Percentiles rank a stretch among this genome's conserved stretches.
phyloP scores from a whole-genome alignment of 2,113 vertebrate species.

The Thinocorus orbignyianus region DNA sequence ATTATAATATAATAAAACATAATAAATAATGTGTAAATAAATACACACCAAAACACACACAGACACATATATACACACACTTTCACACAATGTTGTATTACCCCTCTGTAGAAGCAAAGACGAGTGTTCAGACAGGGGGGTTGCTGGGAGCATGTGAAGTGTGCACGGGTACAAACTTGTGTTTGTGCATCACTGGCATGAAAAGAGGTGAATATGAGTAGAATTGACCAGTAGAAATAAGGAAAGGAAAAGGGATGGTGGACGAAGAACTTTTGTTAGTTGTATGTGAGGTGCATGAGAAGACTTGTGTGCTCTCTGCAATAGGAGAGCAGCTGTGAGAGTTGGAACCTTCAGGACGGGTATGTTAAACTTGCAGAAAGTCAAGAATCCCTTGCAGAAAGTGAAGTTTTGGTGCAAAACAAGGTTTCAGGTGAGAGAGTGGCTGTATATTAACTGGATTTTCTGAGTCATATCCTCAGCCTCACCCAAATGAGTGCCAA shows the following conservation, averaged over 20 bases:
- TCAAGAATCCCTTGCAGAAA: no score
- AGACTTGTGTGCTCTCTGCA: neutral
- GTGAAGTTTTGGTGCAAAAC: neutral
- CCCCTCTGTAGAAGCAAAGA: neutral
- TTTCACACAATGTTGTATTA: fast-evolving
- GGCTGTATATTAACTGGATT: neutral
- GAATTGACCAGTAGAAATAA: neutral
- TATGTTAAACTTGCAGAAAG: neutral
- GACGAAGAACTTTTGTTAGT: neutral
- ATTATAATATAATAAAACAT: no score
- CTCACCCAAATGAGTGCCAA: neutral
- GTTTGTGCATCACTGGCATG: neutral
- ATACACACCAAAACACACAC: neutral
- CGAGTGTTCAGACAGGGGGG: neutral
- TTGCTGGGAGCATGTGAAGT: neutral
- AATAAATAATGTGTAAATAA: no score
- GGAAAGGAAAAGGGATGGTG: neutral
- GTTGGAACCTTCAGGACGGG: neutral
- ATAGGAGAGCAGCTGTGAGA: neutral
- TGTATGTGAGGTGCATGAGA: neutral
- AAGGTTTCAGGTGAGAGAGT: neutral
- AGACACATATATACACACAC: neutral
- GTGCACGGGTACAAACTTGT: neutral
- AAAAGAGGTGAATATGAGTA: neutral
- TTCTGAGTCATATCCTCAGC: neutral